phyloP scores from a whole-genome alignment of 2,797 vertebrate genomes.

The Kryptolebias ocellatus region DNA sequence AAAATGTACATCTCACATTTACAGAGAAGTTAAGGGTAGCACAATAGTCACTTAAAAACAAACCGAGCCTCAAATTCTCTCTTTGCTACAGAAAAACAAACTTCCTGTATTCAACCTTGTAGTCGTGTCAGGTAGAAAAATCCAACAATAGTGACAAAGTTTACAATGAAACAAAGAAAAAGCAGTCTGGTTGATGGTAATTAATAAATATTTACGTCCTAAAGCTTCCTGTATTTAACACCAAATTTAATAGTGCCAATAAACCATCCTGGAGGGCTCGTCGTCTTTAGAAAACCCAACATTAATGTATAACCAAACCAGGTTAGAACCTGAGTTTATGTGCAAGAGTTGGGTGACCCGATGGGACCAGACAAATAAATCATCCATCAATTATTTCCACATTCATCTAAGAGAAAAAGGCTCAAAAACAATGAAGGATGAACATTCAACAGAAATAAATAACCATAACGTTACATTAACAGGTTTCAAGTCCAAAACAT shows the following conservation, averaged over 20 bases:
- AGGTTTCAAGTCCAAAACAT: conserved; percentile 1
- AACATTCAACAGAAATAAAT: conserved; percentile 55
- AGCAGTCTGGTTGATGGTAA: conserved; percentile 31
- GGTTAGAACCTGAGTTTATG: conserved; percentile 69
- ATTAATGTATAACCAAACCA: conserved; percentile 12
- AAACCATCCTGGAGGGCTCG: conserved; percentile 15
- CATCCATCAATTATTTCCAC: conserved; percentile 42
- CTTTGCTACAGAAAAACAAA: conserved; percentile 55
- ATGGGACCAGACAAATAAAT: conserved; percentile 48
- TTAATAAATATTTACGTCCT: conserved; percentile 31
- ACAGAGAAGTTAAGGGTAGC: conserved; percentile 70
- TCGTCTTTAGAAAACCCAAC: conserved; percentile 26
- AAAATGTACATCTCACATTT: conserved; percentile 90
- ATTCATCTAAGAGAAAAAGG: conserved; percentile 70
- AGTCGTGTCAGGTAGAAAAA: conserved; percentile 29
- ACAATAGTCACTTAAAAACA: conserved; percentile 59
- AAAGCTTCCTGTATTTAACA: conserved; percentile 15
- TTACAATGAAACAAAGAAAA: conserved; percentile 52
- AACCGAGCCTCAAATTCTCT: conserved; percentile 27
- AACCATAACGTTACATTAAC: conserved; percentile 15
- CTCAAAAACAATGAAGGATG: conserved; percentile 45
- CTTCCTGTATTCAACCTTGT: conserved; percentile 8
- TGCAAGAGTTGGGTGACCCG: conserved; percentile 64
- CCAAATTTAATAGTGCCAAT: conserved; percentile 35
- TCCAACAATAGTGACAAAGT: conserved; percentile 29